These are phyloP conservation scores for Phasia obesa DNA, from an alignment of 2,888 invertebrate genomes.

Conservation along the genomic window DNA sequence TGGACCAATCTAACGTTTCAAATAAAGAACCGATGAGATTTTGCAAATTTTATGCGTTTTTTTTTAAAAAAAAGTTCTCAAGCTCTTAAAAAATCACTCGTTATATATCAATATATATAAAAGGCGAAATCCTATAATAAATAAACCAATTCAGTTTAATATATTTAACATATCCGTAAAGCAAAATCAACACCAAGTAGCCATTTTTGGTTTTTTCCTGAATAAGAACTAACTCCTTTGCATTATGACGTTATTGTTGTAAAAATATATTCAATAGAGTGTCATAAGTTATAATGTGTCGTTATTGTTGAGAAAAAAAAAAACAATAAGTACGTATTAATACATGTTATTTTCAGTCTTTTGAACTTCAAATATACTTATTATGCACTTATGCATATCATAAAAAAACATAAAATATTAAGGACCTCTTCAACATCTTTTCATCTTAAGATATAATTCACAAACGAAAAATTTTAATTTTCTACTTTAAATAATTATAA, in stretches of 20 bases:
- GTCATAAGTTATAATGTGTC: slow-evolving; percentile 38
- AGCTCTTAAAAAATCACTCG: too few species aligned
- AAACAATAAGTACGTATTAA: slow-evolving; percentile 39
- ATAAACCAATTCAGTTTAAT: slow-evolving; percentile 28
- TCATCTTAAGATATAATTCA: slow-evolving; percentile 31
- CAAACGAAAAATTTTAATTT: slow-evolving; percentile 45
- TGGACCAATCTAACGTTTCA: too few species aligned
- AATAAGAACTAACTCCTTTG: slow-evolving; percentile 47
- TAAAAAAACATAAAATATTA: slow-evolving; percentile 30
- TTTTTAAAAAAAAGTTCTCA: too few species aligned
- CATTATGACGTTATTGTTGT: slow-evolving; percentile 37
- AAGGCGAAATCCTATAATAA: slow-evolving; percentile 38
- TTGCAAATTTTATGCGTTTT: too few species aligned
- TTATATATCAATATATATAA: too few species aligned
- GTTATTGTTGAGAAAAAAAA: slow-evolving; percentile 36
- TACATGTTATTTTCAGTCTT: slow-evolving; percentile 45
- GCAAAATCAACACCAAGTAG: slow-evolving; percentile 48
- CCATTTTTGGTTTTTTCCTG: slow-evolving; percentile 50
- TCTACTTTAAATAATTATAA: slow-evolving; percentile 46
- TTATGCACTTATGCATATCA: slow-evolving; percentile 46
- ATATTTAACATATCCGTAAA: slow-evolving; percentile 46
- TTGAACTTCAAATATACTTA: slow-evolving; percentile 39
- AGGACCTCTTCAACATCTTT: slow-evolving; percentile 12
- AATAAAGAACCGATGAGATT: too few species aligned
- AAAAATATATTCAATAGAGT: slow-evolving; percentile 20